Evolutionary conservation across 1,140 invertebrate species (phyloP).

Genomic region (Eumeta japonica): DNA sequence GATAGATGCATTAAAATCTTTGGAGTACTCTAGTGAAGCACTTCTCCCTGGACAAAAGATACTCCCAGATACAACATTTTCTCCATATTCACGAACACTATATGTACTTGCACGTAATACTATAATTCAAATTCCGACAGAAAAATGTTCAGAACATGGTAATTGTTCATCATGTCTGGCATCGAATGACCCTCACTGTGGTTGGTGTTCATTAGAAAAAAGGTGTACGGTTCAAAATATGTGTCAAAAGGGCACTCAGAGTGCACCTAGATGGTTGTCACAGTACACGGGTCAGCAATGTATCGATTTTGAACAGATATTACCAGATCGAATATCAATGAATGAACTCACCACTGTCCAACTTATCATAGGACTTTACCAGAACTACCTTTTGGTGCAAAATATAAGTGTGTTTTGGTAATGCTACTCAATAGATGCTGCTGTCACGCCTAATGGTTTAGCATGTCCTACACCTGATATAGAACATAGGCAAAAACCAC

Average conservation of each 20-base stretch:
- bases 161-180: slow-evolving; percentile 92
- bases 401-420: slow-evolving; percentile 94
- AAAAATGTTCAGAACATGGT: slow-evolving; percentile 86
- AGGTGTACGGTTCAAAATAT: slow-evolving; percentile 84
- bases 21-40: slow-evolving; percentile 40
- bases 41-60: slow-evolving; percentile 55
- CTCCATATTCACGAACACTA: slow-evolving; percentile 65
- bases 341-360: slow-evolving; percentile 81
- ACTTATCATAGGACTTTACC: slow-evolving; percentile 83
- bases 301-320: slow-evolving; percentile 92
- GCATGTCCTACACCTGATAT: slow-evolving; percentile 83
- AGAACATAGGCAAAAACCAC: slow-evolving; percentile 73
- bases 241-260: slow-evolving; percentile 86
- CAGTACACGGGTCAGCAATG: slow-evolving; percentile 85
- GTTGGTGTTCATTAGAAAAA: slow-evolving; percentile 97
- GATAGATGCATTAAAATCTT: slow-evolving; percentile 41
- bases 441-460: slow-evolving; percentile 76
- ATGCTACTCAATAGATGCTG: slow-evolving; percentile 80
- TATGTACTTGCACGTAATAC: slow-evolving; percentile 58
- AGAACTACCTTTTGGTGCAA: slow-evolving; percentile 82
- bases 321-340: slow-evolving; percentile 86
- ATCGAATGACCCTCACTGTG: slow-evolving; percentile 94
- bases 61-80: slow-evolving; percentile 70
- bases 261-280: slow-evolving; percentile 89
- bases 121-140: slow-evolving; percentile 82